Conservation (phyloP, 2,888 invertebrate genomes). For the Dryobota labecula region DNA sequence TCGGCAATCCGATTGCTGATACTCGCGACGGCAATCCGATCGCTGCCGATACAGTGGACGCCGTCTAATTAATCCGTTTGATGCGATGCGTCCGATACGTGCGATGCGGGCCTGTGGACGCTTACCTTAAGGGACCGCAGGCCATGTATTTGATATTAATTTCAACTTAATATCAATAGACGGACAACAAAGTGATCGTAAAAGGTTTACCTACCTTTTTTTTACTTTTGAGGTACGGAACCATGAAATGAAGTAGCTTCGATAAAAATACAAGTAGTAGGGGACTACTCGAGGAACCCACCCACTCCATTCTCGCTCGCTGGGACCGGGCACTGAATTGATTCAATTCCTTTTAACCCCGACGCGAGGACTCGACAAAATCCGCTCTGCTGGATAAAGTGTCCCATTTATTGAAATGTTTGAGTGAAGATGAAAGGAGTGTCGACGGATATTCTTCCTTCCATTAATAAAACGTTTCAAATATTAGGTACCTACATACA, state of each 20-base stretch:
- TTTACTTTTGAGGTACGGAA: neutral
- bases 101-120: no score
- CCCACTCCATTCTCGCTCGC: conserved; percentile 66
- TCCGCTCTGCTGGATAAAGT: conserved; percentile 76
- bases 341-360: conserved; percentile 85
- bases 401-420: conserved; percentile 69
- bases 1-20: no score
- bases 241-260: neutral
- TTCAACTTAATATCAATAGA: no score
- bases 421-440: conserved; percentile 18
- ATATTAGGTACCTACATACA: no score
- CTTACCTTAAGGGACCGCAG: no score
- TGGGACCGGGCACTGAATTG: conserved; percentile 76
- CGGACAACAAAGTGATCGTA: no score
- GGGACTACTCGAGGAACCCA: conserved; percentile 55
- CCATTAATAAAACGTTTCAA: neutral
- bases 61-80: no score
- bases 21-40: no score
- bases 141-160: no score
- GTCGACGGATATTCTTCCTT: neutral
- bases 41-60: no score
- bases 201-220: no score
- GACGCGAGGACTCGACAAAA: conserved; percentile 75
- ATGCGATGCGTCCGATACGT: no score
- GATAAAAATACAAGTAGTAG: conserved; percentile 48